Evolutionary conservation across 2,113 vertebrate genomes (phyloP).

Genomic region (Nannobrachium achirus): DNA sequence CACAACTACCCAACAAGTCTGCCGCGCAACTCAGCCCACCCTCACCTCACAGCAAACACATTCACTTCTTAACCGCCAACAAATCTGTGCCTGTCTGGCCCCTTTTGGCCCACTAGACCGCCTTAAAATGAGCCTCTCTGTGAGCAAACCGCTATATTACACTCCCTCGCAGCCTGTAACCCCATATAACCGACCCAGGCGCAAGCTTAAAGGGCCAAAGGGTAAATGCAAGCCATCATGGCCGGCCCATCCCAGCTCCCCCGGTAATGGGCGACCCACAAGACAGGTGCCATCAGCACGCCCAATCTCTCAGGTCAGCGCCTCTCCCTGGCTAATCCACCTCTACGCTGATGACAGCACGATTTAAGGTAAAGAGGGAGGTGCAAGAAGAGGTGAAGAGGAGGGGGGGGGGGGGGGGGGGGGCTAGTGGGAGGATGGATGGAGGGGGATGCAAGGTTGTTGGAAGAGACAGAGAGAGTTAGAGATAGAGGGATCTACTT

Average conservation of each 20-base stretch:
- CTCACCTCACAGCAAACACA: slow-evolving; percentile 26
- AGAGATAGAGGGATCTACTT: background rate
- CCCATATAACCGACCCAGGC: slow-evolving; percentile 12
- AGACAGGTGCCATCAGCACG: slow-evolving; percentile 59
- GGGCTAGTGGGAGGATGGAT: slow-evolving; percentile 18
- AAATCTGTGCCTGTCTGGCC: background rate
- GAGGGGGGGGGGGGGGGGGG: slow-evolving; percentile 17
- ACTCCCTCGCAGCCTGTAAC: background rate
- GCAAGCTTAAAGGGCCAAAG: slow-evolving; percentile 34
- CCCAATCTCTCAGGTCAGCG: slow-evolving; percentile 60
- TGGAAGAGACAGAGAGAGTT: slow-evolving; percentile 4
- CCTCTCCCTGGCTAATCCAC: slow-evolving; percentile 60
- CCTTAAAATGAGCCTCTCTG: slow-evolving; percentile 28
- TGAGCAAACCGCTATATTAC: slow-evolving; percentile 17
- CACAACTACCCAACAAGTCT: slow-evolving; percentile 26
- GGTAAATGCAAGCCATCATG: slow-evolving; percentile 54
- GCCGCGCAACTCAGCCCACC: slow-evolving; percentile 3
- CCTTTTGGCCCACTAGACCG: background rate
- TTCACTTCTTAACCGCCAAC: background rate
- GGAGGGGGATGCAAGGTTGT: slow-evolving; percentile 27
- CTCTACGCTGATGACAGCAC: slow-evolving; percentile 71
- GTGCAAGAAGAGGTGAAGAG: slow-evolving; percentile 4
- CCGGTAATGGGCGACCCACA: slow-evolving; percentile 40
- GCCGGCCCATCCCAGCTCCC: background rate
- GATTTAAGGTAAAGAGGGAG: slow-evolving; percentile 54